A percentile compares a stretch with the other conserved stretches of the same genome.
Evolutionary conservation across 2,888 invertebrate genomes (phyloP).

Genomic region (Leptopilina drosophilae): DNA sequence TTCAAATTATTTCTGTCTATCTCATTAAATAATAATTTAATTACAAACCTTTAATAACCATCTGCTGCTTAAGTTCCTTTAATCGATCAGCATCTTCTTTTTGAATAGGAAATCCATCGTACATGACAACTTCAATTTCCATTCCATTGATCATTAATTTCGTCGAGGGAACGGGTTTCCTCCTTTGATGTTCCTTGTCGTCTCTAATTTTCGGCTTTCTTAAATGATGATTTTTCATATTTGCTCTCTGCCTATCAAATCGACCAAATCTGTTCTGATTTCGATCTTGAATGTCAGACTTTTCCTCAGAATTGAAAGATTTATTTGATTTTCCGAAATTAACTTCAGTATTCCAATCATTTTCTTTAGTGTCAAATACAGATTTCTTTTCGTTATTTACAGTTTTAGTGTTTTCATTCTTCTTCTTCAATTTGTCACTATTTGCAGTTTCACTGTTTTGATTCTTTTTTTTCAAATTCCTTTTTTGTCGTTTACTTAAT

Average conservation of each 20-base stretch:
- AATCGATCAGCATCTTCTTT: conserved; percentile 84
- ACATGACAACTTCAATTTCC: conserved; percentile 81
- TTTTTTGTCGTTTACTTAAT: conserved; percentile 69
- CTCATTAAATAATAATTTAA: no score
- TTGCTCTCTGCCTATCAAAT: conserved; percentile 51
- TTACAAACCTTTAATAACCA: conserved; percentile 81
- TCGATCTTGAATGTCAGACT: background rate
- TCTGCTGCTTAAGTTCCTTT: conserved; percentile 80
- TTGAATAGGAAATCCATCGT: conserved; percentile 85
- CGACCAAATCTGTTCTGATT: conserved; percentile 40
- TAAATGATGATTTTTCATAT: conserved; percentile 67
- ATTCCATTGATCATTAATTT: conserved; percentile 82
- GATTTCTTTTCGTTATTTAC: conserved; percentile 29
- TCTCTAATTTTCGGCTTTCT: conserved; percentile 77
- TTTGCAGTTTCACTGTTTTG: conserved; percentile 42
- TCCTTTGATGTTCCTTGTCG: conserved; percentile 69
- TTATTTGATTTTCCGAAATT: conserved; percentile 49
- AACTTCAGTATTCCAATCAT: conserved; percentile 59
- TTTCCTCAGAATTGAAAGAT: background rate
- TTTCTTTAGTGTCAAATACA: conserved; percentile 58
- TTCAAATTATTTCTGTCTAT: no score
- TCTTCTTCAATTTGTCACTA: no score
- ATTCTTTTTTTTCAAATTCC: conserved; percentile 64
- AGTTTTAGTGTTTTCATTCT: background rate
- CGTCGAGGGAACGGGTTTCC: conserved; percentile 74